A percentile compares a stretch with the other conserved stretches of the same genome.
phyloP scores from a whole-genome alignment of 1,140 invertebrate genomes.

The Pararge aegeria region DNA sequence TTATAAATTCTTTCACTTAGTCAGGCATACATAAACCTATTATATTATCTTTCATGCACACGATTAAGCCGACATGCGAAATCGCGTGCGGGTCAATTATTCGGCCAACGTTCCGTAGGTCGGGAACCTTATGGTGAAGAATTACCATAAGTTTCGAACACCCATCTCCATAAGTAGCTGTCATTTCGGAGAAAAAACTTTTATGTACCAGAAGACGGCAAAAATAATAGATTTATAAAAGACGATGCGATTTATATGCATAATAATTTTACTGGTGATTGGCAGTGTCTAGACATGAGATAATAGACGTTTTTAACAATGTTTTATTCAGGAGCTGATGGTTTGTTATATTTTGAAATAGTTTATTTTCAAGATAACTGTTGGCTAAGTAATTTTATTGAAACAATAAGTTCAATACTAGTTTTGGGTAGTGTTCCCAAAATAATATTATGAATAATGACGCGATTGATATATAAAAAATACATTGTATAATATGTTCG shows the following conservation, averaged over 20 bases:
- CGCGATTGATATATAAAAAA: too few relatives aligned
- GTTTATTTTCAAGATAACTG: background rate
- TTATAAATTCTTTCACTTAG: slow-evolving; percentile 42
- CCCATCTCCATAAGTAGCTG: slow-evolving; percentile 26
- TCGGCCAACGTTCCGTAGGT: slow-evolving; percentile 44
- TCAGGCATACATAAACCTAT: slow-evolving; percentile 51
- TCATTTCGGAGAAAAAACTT: slow-evolving; percentile 19
- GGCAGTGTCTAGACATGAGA: background rate
- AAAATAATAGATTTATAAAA: background rate
- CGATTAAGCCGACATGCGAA: slow-evolving; percentile 47
- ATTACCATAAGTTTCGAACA: slow-evolving; percentile 37
- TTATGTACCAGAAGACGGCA: background rate
- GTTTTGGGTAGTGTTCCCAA: too few relatives aligned
- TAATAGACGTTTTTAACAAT: too few relatives aligned
- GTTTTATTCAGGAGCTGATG: background rate
- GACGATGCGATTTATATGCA: background rate
- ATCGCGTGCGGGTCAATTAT: slow-evolving; percentile 46
- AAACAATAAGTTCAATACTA: too few relatives aligned
- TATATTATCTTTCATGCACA: slow-evolving; percentile 42
- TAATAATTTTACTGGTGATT: background rate
- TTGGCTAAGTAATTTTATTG: too few relatives aligned
- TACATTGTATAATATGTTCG: too few relatives aligned
- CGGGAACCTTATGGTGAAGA: slow-evolving; percentile 53
- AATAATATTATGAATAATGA: too few relatives aligned
- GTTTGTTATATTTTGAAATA: slow-evolving; percentile 35